Percentiles rank a stretch among this genome's conserved stretches.
These are phyloP conservation scores for Yponomeuta sedellus DNA, from an alignment of 2,888 invertebrate species.

Conservation along the genomic window DNA sequence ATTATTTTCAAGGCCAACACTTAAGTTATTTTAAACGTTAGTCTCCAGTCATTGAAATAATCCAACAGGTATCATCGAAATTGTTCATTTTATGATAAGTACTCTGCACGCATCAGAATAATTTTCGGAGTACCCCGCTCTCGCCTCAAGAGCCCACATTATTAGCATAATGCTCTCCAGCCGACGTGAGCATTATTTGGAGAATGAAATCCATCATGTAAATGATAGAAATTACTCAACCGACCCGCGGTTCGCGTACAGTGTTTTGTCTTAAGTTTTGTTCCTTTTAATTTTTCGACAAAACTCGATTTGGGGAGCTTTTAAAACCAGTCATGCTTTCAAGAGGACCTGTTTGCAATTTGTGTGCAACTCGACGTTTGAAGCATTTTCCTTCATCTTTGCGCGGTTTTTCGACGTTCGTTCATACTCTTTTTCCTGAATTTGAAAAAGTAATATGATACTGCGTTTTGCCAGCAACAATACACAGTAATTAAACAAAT, in stretches of 20 bases:
- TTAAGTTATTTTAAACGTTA: too few relatives aligned
- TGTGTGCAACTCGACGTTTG: background rate
- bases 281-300: slow-evolving; percentile 26
- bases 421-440: too few relatives aligned
- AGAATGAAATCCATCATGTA: slow-evolving; percentile 53
- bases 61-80: too few relatives aligned
- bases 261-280: slow-evolving; percentile 29
- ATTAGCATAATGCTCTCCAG: slow-evolving; percentile 46
- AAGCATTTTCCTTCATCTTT: slow-evolving; percentile 22
- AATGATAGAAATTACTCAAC: slow-evolving; percentile 56
- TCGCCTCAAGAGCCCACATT: slow-evolving; percentile 45
- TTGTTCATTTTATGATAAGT: too few relatives aligned
- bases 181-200: slow-evolving; percentile 51
- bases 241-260: slow-evolving; percentile 27
- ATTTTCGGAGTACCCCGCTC: slow-evolving; percentile 15
- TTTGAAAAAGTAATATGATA: too few relatives aligned
- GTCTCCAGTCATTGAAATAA: too few relatives aligned
- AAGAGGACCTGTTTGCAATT: background rate
- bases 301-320: slow-evolving; percentile 17
- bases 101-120: background rate
- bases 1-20: too few relatives aligned
- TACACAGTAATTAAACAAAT: too few relatives aligned
- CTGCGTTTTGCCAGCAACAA: too few relatives aligned
- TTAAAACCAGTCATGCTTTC: background rate
- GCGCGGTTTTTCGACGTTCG: too few relatives aligned